A percentile compares a stretch with the other conserved stretches of the same genome.
These are phyloP conservation scores for Metopolophium dirhodum DNA, from an alignment of 1,140 invertebrate genomes.

Conservation along the genomic window DNA sequence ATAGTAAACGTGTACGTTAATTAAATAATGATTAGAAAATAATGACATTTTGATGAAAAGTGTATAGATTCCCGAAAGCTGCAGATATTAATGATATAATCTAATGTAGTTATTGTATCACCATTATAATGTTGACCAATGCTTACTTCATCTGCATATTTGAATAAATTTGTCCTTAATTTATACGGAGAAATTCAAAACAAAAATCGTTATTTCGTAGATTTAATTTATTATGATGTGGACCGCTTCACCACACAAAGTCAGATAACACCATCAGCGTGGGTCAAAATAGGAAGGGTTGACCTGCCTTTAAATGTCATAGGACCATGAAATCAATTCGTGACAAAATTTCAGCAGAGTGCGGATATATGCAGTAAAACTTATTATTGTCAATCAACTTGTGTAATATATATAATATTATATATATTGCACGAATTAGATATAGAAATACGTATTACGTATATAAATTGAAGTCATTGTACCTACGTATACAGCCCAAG, in stretches of 20 bases:
- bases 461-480: not conserved
- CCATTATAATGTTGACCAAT: not conserved
- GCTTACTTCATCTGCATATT: not conserved
- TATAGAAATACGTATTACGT: not conserved
- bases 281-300: not conserved
- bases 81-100: not conserved
- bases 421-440: not conserved
- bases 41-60: not conserved
- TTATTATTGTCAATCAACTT: not conserved
- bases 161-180: not conserved
- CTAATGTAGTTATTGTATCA: not conserved
- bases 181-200: not conserved
- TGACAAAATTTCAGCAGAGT: not conserved
- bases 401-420: not conserved
- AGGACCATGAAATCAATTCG: not conserved
- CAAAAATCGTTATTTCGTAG: not conserved
- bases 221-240: not conserved
- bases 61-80: no score
- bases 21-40: not conserved
- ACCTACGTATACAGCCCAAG: not conserved
- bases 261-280: not conserved
- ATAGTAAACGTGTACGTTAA: not conserved
- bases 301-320: not conserved
- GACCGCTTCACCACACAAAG: not conserved
- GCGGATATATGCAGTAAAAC: not conserved